Base-by-base conservation (phyloP, 1,140 invertebrate genomes). In the Pachypsylla venusta region DNA sequence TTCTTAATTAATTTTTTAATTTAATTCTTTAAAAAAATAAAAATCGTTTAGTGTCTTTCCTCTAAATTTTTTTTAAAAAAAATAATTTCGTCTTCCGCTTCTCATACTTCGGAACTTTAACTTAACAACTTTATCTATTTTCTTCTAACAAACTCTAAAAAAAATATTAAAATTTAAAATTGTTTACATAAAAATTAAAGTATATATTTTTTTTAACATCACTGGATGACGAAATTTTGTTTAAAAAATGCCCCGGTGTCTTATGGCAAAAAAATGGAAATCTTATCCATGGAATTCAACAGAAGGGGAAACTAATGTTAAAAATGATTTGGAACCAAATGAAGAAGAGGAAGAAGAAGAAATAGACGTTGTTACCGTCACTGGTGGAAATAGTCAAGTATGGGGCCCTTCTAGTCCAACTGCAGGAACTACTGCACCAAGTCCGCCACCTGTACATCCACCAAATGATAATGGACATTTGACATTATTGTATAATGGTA, bases 251-350 rank as follows among this genome's bases (percentile, higher is more conserved):
- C 71, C 74, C 75, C 71, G 64, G 42, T 66, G 63, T 55, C 64
- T 67, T 67, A 89, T 90, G 85, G 87, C 87, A 66, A 89, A 89
- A 74, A 89, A 90, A 77, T 89, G 86, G 85, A 89, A 89, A 79
- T 82, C 80, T 65, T 60, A 60, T 74, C 82, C 84, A 64, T 84
- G 84, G 82, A 69, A 77, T 82, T 64, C 74, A 13, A 27, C 57
- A 16, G 58, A 54, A 3, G 20, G 19, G 16, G 35, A 22, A 1
- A 48, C n/a, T 4, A 28, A 20, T 10, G 2, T 25, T 24, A 7
- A 7, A 3, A 54, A 24, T 5, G 7, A n/a, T 4, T n/a, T 19
- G 55, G 42, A 42, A 59, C 60, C 58, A 59, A 65, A 53, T 2
- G 79, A 84, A 60, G 70, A 70, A 1, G 84, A 86, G 61, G 85